Base-by-base conservation (phyloP, 2,113 vertebrate genomes). In the Cyanistes caeruleus region DNA sequence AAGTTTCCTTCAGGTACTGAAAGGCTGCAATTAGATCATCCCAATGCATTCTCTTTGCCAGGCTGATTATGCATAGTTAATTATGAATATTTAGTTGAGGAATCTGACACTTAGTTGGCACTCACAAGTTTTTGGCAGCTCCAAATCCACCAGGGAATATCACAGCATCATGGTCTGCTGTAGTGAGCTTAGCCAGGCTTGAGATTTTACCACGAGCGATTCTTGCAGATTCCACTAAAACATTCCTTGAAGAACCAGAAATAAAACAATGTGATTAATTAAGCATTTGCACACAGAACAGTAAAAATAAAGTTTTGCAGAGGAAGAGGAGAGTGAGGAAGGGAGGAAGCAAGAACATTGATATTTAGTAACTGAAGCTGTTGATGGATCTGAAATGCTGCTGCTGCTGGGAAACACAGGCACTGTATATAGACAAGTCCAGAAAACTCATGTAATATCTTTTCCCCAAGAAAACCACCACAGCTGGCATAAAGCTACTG, bases 101-200 rank as follows among this genome's bases (percentile, higher is more conserved):
- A 68, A 20, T 69, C 15, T 80, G 55, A 76, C 23, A 43, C 9
- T 90, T 43, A 76, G 51, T 10, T 74, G 56, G 31, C 46, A 98
- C 98, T 89, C 89, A 98, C 96, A 99, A 96, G 97, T 99, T 99
- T 97, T 99, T 99, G 58, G 99, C 99, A 46, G 98, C 99, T 33
- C 99, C 99, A 11, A 99, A 99, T 14, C 99, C 99, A 65, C 99
- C 99, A 4, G 99, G 99, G 76, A 99, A 99, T 97, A 99, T 99
- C 91, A 98, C 98, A 2, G 98, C 99, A 51, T 99, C 99, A 7
- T 99, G 98, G 51, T 98, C 97, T 41, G 97, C 93, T 4, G 98
- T 98, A 0, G 97, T 97, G 35, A 99, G 97, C 80, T 97, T 96
- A 55, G 97, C 97, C 95, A 99, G 97, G 89, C 98, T 98, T 3